Evolutionary conservation across 2,113 vertebrate species (phyloP), one percentile per base, ranked within the genome.

Genomic region (Eleginops maclovinus): DNA sequence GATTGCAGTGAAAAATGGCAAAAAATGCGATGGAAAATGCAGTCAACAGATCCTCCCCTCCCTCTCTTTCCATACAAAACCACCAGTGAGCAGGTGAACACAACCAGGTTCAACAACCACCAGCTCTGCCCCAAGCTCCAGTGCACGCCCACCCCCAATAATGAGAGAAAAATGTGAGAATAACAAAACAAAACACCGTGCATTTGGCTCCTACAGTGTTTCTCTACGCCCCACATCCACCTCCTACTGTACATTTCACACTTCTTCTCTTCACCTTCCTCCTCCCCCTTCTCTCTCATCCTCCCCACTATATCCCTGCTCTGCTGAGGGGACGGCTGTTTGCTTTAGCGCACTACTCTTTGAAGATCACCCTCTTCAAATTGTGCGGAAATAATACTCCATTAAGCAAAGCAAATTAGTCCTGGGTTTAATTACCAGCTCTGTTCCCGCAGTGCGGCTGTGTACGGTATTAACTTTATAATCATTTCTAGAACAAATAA

Each of bases 321-420:
- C 70, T 87, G 68, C 77, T 62, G 51, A 75, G 82, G 79, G 80
- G 49, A 44, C 15, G 69, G 77, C 74, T 84, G 85, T 87, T 88
- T 73, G 87, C 85, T 83, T 87, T 85, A 79, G 75, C 73, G 75
- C 62, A 64, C 72, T 87, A 62, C 86, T 88, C 91, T 93, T 92
- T 94, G 92, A 94, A 93, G 91, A 93, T 89, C 88, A 90, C 83
- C 86, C 89, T 89, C 92, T 91, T 93, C 87, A 93, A 94, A 94
- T 92, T 89, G 88, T 88, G 87, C 84, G 69, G 92, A 94, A 94
- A 94, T 93, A 93, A 92, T 92, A 91, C 89, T 94, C 90, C 86
- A 94, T 93, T 91, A 93, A 91, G 81, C 84, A 92, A 88, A 88
- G 88, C 87, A 91, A 94, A 95, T 93, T 91, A 93, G 90, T 88